Conservation (phyloP, 2,888 invertebrate genomes). For the Ormyrus nitidulus region DNA sequence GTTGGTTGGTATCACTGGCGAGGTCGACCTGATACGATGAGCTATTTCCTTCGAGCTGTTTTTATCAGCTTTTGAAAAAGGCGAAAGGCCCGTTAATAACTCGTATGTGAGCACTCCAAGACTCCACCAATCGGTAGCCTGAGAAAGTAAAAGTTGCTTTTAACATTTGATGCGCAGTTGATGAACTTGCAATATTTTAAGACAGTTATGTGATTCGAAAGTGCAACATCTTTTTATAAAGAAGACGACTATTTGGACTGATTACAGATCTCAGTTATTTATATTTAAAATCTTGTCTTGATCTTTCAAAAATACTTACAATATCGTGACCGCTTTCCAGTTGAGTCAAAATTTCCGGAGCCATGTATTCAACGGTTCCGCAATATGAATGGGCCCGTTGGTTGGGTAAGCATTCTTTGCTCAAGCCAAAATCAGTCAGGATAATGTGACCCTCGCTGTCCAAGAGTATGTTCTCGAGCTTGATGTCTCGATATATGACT, state of each 20-base stretch:
- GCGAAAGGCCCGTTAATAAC: conserved; percentile 96
- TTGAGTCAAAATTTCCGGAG: conserved; percentile 83
- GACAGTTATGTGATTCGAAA: too few relatives aligned
- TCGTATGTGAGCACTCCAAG: conserved; percentile 97
- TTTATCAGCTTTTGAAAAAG: conserved; percentile 96
- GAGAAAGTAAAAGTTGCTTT: conserved; percentile 56
- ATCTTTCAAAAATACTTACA: conserved; percentile 79
- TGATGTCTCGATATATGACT: conserved; percentile 98
- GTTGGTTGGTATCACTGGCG: conserved; percentile 91
- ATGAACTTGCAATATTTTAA: too few relatives aligned
- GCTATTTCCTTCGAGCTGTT: conserved; percentile 98
- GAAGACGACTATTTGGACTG: too few relatives aligned
- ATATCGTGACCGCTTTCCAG: conserved; percentile 88
- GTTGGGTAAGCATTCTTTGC: conserved; percentile 93
- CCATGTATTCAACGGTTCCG: conserved; percentile 99
- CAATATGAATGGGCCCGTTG: conserved; percentile 97
- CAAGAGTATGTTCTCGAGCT: conserved; percentile 96
- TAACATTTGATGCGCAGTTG: too few relatives aligned
- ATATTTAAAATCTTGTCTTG: too few relatives aligned
- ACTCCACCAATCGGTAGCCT: conserved; percentile 99
- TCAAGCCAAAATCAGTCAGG: conserved; percentile 97
- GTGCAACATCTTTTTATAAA: too few relatives aligned
- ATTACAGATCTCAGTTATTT: too few relatives aligned
- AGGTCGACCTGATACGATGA: conserved; percentile 89
- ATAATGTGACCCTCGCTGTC: conserved; percentile 97